A percentile compares a stretch with the other conserved stretches of the same genome.
phyloP scores from a whole-genome alignment of 2,888 invertebrate genomes.

The Diadegma fenestrale region DNA sequence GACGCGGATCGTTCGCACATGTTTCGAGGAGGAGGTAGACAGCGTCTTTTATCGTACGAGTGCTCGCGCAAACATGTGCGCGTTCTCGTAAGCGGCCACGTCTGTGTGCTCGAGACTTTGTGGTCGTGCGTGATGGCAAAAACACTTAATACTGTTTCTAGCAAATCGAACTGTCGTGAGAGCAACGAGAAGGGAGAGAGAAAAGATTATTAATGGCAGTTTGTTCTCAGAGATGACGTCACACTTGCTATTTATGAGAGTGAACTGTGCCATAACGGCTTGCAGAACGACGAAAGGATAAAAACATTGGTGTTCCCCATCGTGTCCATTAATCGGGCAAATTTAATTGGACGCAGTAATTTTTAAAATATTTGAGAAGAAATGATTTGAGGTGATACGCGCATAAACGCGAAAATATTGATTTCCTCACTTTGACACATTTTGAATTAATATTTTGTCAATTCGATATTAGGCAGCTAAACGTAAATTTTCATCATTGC shows the following conservation, averaged over 20 bases:
- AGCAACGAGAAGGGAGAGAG: not conserved
- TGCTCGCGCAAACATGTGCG: not conserved
- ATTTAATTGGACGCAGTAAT: not conserved
- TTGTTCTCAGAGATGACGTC: conserved; percentile 71
- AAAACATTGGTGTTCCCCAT: conserved; percentile 35
- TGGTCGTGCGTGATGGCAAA: not conserved
- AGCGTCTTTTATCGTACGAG: conserved; percentile 43
- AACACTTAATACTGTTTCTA: conserved; percentile 32
- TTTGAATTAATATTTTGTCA: not conserved
- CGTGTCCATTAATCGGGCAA: not conserved
- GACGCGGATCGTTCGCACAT: conserved; percentile 11
- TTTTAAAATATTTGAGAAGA: not conserved
- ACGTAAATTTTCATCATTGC: not conserved
- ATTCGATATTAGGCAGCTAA: not conserved
- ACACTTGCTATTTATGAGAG: conserved; percentile 67
- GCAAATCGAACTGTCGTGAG: not conserved
- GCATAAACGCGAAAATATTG: not conserved
- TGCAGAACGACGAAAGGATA: conserved; percentile 29
- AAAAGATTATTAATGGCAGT: conserved; percentile 35
- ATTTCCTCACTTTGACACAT: not conserved
- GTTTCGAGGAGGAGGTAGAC: conserved; percentile 40
- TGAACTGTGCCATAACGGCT: conserved; percentile 44
- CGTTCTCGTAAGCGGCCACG: not conserved
- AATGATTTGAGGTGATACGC: not conserved
- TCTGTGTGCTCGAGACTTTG: not conserved